Base-by-base conservation (phyloP, 2,797 vertebrate genomes). In the Myotis daubentonii region DNA sequence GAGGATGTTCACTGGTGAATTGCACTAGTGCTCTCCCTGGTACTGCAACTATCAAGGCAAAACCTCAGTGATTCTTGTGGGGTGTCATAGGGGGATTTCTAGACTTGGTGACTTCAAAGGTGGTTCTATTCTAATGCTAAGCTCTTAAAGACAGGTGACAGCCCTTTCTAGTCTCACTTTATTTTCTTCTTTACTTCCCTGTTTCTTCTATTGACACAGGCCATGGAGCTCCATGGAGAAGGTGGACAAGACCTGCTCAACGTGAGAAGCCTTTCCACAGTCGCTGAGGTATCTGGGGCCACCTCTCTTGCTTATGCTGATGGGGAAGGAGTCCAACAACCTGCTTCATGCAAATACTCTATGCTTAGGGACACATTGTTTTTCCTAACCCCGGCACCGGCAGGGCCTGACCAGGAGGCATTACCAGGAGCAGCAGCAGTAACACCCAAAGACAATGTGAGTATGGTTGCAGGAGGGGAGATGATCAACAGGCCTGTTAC, bases 301-400 rank as follows among this genome's bases (percentile, higher is more conserved):
- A 44, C 36, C 36, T 76, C 71, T 66, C 36, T 30, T 33, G 47
- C 47, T 66, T 53, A 65, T 4, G 22, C 47, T 28, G 44, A 9
- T 44, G 47, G 71, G 36, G 89, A 76, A 44, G 49, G 71, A 28
- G 23, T 44, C 47, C 30, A 60, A 47, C 47, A 16, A 28, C 22
- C 6, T 3, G 28, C 30, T 51, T 68, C 47, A 8, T 28, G 44
- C 23, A 82, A n/a, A 23, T 13, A 22, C 36, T 65, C 28, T 28
- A 9, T 84, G 36, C 15, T 3, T 68, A 68, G n/a, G n/a, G 17
- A 36, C 65, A 68, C 25, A 22, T 8, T 5, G 0, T 65, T 41
- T 53, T 3, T 57, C 16, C 4, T 25, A 8, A 44, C 6, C 23
- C 8, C 5, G 0, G 36, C 15, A 28, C 23, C 30, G 1, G 2